Conservation (phyloP, 1,140 invertebrate genomes). For the Potamilus streckersoni region DNA sequence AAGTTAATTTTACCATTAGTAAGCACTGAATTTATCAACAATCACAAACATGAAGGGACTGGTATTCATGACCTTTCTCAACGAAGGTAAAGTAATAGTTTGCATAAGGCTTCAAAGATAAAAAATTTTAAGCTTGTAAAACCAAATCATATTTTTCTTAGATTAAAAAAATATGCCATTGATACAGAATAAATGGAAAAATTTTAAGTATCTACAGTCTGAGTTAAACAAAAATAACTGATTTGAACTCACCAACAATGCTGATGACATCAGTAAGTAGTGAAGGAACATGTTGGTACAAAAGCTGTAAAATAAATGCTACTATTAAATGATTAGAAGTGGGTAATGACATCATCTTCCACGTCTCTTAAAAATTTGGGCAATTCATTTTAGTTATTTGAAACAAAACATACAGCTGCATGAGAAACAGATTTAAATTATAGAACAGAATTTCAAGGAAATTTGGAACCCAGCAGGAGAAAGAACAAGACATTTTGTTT, state of each 20-base stretch:
- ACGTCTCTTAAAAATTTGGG: too few relatives aligned
- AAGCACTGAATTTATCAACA: too few relatives aligned
- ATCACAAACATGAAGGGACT: too few relatives aligned
- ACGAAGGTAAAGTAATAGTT: not conserved
- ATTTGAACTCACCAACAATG: slow-evolving; percentile 57
- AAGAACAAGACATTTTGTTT: too few relatives aligned
- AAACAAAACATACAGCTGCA: too few relatives aligned
- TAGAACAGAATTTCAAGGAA: too few relatives aligned
- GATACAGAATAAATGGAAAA: not conserved
- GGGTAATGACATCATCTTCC: too few relatives aligned
- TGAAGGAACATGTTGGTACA: slow-evolving; percentile 54
- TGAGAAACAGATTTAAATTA: too few relatives aligned
- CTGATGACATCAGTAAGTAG: slow-evolving; percentile 63
- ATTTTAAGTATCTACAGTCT: slow-evolving; percentile 1
- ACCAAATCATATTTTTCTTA: slow-evolving; percentile 1
- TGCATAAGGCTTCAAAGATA: not conserved
- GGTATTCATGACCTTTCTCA: not conserved
- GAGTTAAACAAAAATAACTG: not conserved
- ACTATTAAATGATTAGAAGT: not conserved
- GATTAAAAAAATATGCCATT: not conserved
- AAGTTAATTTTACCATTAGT: too few relatives aligned
- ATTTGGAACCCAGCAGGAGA: too few relatives aligned
- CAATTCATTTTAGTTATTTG: too few relatives aligned
- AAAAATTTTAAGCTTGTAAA: slow-evolving; percentile 4
- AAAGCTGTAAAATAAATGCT: slow-evolving; percentile 53